phyloP scores from a whole-genome alignment of 2,888 invertebrate species.

The Lasioglossum zephyrum region DNA sequence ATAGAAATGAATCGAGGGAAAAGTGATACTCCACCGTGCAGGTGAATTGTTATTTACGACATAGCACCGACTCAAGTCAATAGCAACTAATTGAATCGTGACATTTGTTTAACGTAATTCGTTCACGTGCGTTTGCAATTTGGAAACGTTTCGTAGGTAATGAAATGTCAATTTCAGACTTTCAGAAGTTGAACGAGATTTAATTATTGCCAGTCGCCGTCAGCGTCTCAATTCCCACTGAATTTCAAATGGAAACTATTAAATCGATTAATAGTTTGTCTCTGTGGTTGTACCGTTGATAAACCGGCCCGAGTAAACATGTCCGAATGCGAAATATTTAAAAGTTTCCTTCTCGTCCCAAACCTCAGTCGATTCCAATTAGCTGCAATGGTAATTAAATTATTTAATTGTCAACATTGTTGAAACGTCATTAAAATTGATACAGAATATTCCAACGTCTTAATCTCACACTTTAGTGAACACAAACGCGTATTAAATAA shows the following conservation, averaged over 20 bases:
- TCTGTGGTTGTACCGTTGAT: constrained; percentile 32
- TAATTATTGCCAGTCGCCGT: constrained; percentile 61
- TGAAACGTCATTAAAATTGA: neutral
- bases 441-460: neutral
- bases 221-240: constrained; percentile 51
- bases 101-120: constrained; percentile 28
- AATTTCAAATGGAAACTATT: constrained; percentile 65
- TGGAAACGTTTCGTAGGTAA: constrained; percentile 42
- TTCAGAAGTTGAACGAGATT: constrained; percentile 57
- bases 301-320: constrained; percentile 30
- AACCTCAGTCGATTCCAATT: neutral
- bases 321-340: neutral
- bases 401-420: neutral
- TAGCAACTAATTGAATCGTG: neutral
- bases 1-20: too few relatives aligned
- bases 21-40: neutral
- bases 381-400: neutral
- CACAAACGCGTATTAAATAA: neutral
- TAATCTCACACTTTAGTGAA: neutral
- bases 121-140: constrained; percentile 23
- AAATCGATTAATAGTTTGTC: constrained; percentile 65
- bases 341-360: neutral
- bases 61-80: neutral
- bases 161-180: constrained; percentile 62
- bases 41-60: neutral